phyloP scores from a whole-genome alignment of 2,797 vertebrate species.

The Thaleichthys pacificus region DNA sequence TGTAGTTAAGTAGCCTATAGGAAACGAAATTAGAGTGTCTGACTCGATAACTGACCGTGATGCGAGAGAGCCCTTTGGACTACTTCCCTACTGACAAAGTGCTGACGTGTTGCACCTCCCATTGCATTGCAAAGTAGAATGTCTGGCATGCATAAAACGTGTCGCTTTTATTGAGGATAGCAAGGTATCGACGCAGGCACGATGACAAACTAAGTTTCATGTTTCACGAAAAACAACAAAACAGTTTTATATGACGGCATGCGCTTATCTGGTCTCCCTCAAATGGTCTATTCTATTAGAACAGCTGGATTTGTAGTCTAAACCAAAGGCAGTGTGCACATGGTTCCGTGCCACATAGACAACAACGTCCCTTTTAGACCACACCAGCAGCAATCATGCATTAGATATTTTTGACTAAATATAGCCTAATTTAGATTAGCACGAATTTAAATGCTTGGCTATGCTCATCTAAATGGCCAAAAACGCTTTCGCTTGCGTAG shows the following conservation, averaged over 20 bases:
- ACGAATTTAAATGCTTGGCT: not conserved
- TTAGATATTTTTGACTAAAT: not conserved
- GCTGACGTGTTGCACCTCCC: slow-evolving; percentile 81
- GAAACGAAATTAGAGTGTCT: not conserved
- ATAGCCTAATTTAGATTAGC: not conserved
- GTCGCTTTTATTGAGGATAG: not conserved
- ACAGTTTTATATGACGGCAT: not conserved
- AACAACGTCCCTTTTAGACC: slow-evolving; percentile 14
- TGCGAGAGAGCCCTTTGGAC: not conserved
- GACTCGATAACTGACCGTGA: not conserved
- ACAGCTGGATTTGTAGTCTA: not conserved
- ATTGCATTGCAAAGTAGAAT: slow-evolving; percentile 28
- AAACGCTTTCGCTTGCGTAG: no score
- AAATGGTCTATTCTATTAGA: not conserved
- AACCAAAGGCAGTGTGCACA: slow-evolving; percentile 19
- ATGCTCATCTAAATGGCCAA: not conserved
- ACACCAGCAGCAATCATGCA: not conserved
- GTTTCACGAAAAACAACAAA: not conserved
- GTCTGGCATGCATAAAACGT: slow-evolving; percentile 21
- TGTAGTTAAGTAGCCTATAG: not conserved
- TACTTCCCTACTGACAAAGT: slow-evolving; percentile 40
- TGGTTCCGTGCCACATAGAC: slow-evolving; percentile 64
- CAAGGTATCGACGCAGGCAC: not conserved
- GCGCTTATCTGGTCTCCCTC: not conserved
- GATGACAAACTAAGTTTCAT: not conserved